phyloP scores from a whole-genome alignment of 1,140 invertebrate species.

The Drosophila fuyamai region DNA sequence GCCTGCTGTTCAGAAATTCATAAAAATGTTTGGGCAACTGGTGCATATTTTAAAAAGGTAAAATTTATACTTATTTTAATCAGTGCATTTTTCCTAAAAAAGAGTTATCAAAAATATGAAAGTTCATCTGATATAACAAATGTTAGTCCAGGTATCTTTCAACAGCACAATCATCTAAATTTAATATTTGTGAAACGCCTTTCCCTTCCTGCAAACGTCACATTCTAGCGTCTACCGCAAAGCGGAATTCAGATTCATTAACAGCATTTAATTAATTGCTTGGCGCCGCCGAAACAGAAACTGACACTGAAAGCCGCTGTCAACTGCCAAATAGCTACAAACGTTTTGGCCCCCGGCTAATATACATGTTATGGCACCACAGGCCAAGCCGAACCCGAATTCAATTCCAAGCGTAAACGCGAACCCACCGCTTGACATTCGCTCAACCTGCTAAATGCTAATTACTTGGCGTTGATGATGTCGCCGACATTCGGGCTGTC shows the following conservation, averaged over 20 bases:
- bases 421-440: constrained; percentile 35
- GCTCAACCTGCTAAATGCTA: constrained; percentile 57
- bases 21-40: too few relatives aligned
- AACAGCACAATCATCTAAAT: constrained; percentile 8
- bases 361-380: constrained; percentile 30
- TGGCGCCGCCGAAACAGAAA: constrained; percentile 42
- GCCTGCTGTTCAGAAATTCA: too few relatives aligned
- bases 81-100: too few relatives aligned
- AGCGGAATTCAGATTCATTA: constrained; percentile 45
- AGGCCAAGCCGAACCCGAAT: background rate
- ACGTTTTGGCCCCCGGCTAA: constrained; percentile 43
- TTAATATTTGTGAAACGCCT: constrained; percentile 1
- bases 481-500: constrained; percentile 56
- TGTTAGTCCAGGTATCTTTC: constrained; percentile 20
- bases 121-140: constrained; percentile 7
- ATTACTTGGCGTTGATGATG: constrained; percentile 67
- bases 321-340: constrained; percentile 43
- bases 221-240: constrained; percentile 15
- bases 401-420: background rate
- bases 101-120: constrained; percentile 1
- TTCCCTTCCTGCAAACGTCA: constrained; percentile 5
- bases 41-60: too few relatives aligned
- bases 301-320: constrained; percentile 42
- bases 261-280: constrained; percentile 67
- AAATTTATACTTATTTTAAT: too few relatives aligned